These are phyloP conservation scores for Bos indicus DNA, from an alignment of 2,113 vertebrate species.

Conservation along the genomic window DNA sequence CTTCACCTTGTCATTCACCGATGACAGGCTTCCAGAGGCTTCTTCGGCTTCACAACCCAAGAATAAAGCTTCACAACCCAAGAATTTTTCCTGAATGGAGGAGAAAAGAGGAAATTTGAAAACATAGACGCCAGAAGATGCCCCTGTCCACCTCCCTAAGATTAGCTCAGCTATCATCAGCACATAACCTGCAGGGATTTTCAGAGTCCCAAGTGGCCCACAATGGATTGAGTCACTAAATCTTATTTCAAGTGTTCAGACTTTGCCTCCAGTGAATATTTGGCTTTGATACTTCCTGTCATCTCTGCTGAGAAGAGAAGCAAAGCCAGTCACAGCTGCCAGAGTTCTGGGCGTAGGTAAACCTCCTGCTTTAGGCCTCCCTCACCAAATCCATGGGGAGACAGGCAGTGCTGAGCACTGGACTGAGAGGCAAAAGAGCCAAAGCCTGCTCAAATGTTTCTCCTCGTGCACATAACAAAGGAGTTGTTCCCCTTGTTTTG, in stretches of 20 bases:
- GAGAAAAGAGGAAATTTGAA: not conserved
- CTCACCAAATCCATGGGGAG: not conserved
- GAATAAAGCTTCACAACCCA: not conserved
- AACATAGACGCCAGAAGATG: not conserved
- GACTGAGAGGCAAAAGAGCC: not conserved
- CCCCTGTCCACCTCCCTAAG: not conserved
- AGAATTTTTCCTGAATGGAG: not conserved
- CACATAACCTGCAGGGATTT: not conserved
- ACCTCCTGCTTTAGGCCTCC: not conserved
- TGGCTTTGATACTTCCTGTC: conserved; percentile 30
- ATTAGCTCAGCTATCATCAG: not conserved
- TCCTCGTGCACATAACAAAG: not conserved
- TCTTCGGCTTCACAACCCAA: not conserved
- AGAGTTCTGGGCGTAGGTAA: not conserved
- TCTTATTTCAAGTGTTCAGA: conserved; percentile 1
- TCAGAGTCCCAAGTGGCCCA: not conserved
- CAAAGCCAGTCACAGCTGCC: not conserved
- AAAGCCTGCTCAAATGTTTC: not conserved
- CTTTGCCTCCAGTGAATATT: not conserved
- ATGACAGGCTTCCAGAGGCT: not conserved
- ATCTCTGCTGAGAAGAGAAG: not conserved
- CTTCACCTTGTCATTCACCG: not conserved
- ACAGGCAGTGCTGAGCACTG: not conserved
- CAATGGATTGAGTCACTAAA: not conserved
- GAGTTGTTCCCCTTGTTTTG: not conserved